Evolutionary conservation across 2,113 vertebrate species (phyloP), one percentile per base, ranked within the genome.

Genomic region (Neolamprologus longior): DNA sequence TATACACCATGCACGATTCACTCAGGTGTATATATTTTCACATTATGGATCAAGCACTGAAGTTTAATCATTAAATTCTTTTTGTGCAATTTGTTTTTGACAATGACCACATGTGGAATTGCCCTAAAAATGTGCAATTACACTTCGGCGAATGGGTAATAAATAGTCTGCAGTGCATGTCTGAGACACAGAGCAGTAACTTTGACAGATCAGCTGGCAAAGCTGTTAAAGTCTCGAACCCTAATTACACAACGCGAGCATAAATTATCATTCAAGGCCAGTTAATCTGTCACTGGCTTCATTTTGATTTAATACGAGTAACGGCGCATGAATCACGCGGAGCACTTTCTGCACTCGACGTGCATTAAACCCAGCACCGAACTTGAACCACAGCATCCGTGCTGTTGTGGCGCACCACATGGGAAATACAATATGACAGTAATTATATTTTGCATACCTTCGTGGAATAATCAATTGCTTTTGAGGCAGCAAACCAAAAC

Each of bases 341-440:
- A 15, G 31, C 7, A 11, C 17, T 50, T 68, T 55, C 80, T n/a
- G 28, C 9, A 26, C 58, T 79, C 12, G 71, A 19, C 7, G 2
- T 15, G 81, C 55, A 37, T 19, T 79, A 31, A 82, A 24, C 42
- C 2, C 42, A 54, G 61, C 73, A n/a, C 24, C 7, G 5, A 78
- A 37, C 53, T 31, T 13, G 52, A 80, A 55, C 86, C 14, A 21
- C 78, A 47, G 71, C 81, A 83, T 86, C 84, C 37, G 19, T 7
- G 9, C 26, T 8, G 24, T 24, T 63, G 73, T 84, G 78, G 87
- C 80, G 50, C 73, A 3, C 50, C 2, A 78, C 21, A n/a, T 52
- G 93, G 92, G 92, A 94, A 95, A 95, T 90, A 89, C 63, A 85
- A 76, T 92, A 89, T 94, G 95, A 95, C 94, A 95, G 90, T 95